Percentiles rank a stretch among this genome's conserved stretches.
Evolutionary conservation across 2,888 invertebrate genomes (phyloP).

Genomic region (Dioctria rufipes): DNA sequence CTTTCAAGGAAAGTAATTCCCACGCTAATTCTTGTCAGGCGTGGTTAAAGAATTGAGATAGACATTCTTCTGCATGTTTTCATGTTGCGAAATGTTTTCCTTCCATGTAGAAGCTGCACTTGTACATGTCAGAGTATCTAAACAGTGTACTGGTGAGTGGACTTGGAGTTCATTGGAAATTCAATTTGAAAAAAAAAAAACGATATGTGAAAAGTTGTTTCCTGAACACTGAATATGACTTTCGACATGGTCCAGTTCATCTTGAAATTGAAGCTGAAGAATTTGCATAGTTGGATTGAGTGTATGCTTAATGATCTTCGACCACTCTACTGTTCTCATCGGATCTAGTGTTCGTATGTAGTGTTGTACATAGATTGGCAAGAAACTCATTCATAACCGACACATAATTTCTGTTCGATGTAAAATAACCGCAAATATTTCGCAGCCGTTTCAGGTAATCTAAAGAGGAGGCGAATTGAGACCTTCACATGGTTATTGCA

Average conservation of each 20-base stretch:
- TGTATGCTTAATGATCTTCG: slow-evolving; percentile 28
- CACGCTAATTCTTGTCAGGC: slow-evolving; percentile 55
- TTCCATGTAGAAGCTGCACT: neutral
- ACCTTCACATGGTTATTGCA: too few relatives aligned
- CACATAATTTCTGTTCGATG: slow-evolving; percentile 28
- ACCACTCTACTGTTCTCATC: slow-evolving; percentile 14
- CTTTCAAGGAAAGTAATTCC: slow-evolving; percentile 46
- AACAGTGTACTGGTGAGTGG: too few relatives aligned
- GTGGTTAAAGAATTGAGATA: slow-evolving; percentile 48
- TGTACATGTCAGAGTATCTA: neutral
- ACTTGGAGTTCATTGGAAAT: slow-evolving; percentile 1
- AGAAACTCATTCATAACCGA: slow-evolving; percentile 2
- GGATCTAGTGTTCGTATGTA: neutral
- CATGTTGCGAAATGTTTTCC: slow-evolving; percentile 1
- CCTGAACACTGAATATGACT: slow-evolving; percentile 17
- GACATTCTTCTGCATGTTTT: neutral
- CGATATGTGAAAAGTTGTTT: neutral
- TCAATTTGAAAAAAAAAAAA: neutral
- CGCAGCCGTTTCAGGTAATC: neutral
- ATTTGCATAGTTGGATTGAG: slow-evolving; percentile 21
- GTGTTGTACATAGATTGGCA: neutral
- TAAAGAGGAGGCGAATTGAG: too few relatives aligned
- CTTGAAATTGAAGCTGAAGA: slow-evolving; percentile 7
- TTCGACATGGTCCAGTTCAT: slow-evolving; percentile 34
- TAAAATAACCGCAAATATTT: slow-evolving; percentile 29